Percentiles rank a stretch among this genome's conserved stretches.
Evolutionary conservation across 1,140 invertebrate species (phyloP).

Genomic region (Solenopsis fugax): DNA sequence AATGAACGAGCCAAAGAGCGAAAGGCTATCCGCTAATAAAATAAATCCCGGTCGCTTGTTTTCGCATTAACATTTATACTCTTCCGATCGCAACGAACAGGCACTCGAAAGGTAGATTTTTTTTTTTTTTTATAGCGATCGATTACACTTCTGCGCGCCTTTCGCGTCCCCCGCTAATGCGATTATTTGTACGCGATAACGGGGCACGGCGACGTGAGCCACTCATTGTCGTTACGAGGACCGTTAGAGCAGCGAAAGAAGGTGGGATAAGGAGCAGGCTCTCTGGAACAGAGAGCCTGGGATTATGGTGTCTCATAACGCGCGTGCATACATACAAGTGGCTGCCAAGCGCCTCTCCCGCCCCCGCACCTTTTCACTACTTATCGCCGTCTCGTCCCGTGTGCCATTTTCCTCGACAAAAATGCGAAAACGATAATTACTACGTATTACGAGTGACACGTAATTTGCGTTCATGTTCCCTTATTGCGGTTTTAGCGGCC

Average conservation of each 20-base stretch:
- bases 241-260: conserved; percentile 71
- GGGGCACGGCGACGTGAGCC: conserved; percentile 37
- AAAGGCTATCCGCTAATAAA: conserved; percentile 11
- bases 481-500: conserved; percentile 3
- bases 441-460: conserved; percentile 49
- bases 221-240: conserved; percentile 73
- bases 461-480: conserved; percentile 43
- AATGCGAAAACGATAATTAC: conserved; percentile 71
- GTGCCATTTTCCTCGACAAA: conserved; percentile 40
- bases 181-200: conserved; percentile 56
- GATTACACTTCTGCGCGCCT: not conserved
- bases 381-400: not conserved
- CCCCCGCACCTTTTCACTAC: not conserved
- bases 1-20: not conserved
- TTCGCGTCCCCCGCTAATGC: conserved; percentile 25
- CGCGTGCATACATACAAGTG: conserved; percentile 34
- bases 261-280: conserved; percentile 73
- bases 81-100: not conserved
- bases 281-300: conserved; percentile 55
- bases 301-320: conserved; percentile 77
- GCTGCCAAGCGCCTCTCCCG: not conserved
- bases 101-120: not conserved
- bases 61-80: not conserved
- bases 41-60: not conserved
- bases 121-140: not conserved